These are phyloP conservation scores for Encarsia formosa DNA, from an alignment of 2,888 invertebrate species.

Conservation along the genomic window DNA sequence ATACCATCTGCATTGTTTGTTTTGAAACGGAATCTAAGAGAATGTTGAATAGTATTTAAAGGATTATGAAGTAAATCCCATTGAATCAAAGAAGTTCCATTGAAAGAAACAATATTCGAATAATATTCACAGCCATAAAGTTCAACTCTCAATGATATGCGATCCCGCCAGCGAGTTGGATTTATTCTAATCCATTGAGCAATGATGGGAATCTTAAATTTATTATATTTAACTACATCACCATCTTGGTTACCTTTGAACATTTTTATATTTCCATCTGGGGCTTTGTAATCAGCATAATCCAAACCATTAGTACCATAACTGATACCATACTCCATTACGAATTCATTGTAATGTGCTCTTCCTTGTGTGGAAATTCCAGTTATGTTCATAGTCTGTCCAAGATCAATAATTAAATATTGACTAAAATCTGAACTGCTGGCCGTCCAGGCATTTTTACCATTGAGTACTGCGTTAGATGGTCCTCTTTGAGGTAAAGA, in stretches of 20 bases:
- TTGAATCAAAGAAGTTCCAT: conserved; percentile 75
- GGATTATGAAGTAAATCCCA: conserved; percentile 78
- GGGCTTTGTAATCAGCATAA: conserved; percentile 84
- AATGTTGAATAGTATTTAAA: conserved; percentile 78
- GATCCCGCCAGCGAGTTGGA: conserved; percentile 92
- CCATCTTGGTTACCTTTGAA: conserved; percentile 93
- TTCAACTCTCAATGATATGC: conserved; percentile 91
- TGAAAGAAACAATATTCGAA: conserved; percentile 80
- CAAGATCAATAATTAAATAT: conserved; percentile 85
- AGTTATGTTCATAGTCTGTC: conserved; percentile 82
- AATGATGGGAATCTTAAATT: conserved; percentile 92
- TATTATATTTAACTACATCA: conserved; percentile 76
- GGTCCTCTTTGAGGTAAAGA: conserved; percentile 77
- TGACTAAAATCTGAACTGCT: conserved; percentile 89
- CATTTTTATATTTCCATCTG: conserved; percentile 88
- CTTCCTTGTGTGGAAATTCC: conserved; percentile 87
- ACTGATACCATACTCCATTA: conserved; percentile 89
- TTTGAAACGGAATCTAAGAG: conserved; percentile 85
- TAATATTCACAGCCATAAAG: conserved; percentile 94
- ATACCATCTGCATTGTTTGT: conserved; percentile 88
- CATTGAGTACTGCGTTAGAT: conserved; percentile 62
- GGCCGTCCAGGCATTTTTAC: conserved; percentile 84
- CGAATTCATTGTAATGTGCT: conserved; percentile 84
- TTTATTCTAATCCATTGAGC: conserved; percentile 91
- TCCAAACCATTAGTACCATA: conserved; percentile 89